Percentiles rank a stretch among this genome's conserved stretches.
Evolutionary conservation across 1,140 invertebrate species (phyloP).

Genomic region (Drosophila nannoptera): DNA sequence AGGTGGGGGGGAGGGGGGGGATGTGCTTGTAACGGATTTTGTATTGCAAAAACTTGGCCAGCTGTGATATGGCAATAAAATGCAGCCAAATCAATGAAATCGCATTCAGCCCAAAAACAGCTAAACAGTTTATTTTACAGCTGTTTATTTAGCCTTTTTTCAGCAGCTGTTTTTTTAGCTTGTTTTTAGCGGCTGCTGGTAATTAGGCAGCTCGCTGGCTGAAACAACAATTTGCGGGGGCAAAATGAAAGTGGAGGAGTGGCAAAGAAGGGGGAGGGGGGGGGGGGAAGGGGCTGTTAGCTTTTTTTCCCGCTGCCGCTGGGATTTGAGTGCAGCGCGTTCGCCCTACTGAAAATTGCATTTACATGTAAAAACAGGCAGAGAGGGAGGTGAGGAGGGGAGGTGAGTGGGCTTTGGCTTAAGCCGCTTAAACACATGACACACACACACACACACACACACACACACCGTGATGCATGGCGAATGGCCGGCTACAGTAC

Average conservation of each 20-base stretch:
- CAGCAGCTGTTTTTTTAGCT: background rate
- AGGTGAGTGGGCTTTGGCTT: conserved; percentile 27
- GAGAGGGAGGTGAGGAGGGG: background rate
- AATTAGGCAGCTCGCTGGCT: conserved; percentile 29
- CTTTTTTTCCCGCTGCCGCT: conserved; percentile 22
- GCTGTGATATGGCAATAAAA: background rate
- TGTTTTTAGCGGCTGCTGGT: conserved; percentile 9
- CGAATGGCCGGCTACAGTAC: conserved; percentile 65
- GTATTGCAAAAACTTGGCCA: background rate
- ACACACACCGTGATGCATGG: conserved; percentile 31
- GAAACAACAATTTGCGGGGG: conserved; percentile 46
- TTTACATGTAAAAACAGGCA: conserved; percentile 63
- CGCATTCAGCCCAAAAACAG: background rate
- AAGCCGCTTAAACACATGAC: conserved; percentile 67
- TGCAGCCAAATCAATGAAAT: background rate
- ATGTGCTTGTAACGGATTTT: too few species aligned
- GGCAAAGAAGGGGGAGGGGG: background rate
- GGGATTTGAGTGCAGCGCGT: conserved; percentile 41
- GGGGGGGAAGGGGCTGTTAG: background rate
- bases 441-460: conserved; percentile 13
- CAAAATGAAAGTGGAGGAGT: conserved; percentile 54
- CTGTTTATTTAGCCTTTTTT: background rate
- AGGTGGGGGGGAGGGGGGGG: too few species aligned
- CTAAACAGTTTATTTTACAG: background rate
- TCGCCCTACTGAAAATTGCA: conserved; percentile 64